These are phyloP conservation scores for Myopa tessellatipennis DNA, from an alignment of 2,888 invertebrate genomes.

Conservation along the genomic window DNA sequence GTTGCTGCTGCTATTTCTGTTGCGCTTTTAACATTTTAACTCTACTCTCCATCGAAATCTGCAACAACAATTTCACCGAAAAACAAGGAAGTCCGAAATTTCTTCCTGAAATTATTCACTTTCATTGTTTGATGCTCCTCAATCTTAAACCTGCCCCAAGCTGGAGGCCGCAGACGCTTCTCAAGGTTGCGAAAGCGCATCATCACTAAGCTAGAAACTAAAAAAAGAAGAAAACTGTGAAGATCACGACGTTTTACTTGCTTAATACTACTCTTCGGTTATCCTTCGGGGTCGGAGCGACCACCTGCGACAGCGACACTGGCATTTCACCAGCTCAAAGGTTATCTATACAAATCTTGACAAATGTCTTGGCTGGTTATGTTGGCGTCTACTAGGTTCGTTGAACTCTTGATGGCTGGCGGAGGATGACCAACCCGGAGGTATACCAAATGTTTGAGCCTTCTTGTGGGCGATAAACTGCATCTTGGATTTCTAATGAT, in stretches of 20 bases:
- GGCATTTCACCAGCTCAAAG: background rate
- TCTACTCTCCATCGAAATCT: too few relatives aligned
- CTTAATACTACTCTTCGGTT: background rate
- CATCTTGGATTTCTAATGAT: background rate
- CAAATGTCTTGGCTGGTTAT: background rate
- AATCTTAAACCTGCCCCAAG: too few relatives aligned
- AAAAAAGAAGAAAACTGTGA: too few relatives aligned
- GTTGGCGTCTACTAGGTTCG: background rate
- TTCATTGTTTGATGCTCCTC: too few relatives aligned
- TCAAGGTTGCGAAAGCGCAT: too few relatives aligned
- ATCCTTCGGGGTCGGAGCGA: background rate
- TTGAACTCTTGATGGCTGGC: background rate
- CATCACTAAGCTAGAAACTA: too few relatives aligned
- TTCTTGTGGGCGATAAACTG: conserved; percentile 11
- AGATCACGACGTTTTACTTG: background rate
- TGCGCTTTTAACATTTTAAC: too few relatives aligned
- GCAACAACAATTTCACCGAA: too few relatives aligned
- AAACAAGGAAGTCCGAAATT: too few relatives aligned
- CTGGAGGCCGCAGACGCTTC: too few relatives aligned
- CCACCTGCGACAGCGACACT: background rate
- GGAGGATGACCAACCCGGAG: conserved; percentile 19
- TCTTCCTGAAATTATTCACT: too few relatives aligned
- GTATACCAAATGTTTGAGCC: conserved; percentile 13
- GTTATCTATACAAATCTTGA: background rate
- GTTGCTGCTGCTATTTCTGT: too few relatives aligned